These are phyloP conservation scores for Muraenolepis orangiensis DNA, from an alignment of 2,797 vertebrate genomes.

Conservation along the genomic window DNA sequence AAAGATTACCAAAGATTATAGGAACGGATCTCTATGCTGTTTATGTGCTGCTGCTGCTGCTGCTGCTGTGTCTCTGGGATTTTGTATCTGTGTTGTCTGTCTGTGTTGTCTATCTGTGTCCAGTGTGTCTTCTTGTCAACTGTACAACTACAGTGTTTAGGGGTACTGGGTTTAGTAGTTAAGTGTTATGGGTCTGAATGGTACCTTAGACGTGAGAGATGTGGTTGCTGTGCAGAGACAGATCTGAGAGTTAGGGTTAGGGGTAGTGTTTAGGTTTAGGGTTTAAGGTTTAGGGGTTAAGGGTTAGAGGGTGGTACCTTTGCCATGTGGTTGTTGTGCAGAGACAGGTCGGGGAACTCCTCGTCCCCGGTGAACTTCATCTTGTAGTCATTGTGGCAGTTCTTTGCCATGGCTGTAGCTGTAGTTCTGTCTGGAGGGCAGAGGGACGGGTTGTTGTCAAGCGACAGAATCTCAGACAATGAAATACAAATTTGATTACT, in stretches of 20 bases:
- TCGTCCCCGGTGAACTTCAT: conserved; percentile 82
- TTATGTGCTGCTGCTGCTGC: too few species aligned
- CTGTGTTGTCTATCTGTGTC: too few species aligned
- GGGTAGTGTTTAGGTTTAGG: too few species aligned
- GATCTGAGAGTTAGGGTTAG: conserved; percentile 36
- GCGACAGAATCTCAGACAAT: neutral
- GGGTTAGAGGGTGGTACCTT: conserved; percentile 55
- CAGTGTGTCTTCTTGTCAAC: too few species aligned
- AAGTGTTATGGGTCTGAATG: conserved; percentile 5
- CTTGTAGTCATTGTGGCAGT: conserved; percentile 89
- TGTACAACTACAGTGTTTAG: too few species aligned
- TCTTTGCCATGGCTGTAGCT: conserved; percentile 84
- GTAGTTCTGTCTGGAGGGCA: conserved; percentile 58
- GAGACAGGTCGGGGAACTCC: conserved; percentile 84
- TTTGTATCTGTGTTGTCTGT: too few species aligned
- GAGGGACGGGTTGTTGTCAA: neutral
- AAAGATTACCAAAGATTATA: too few species aligned
- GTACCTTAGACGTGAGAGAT: conserved; percentile 90
- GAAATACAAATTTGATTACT: neutral
- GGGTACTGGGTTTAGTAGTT: neutral
- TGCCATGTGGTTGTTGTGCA: conserved; percentile 96
- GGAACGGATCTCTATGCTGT: too few species aligned
- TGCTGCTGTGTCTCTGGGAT: too few species aligned
- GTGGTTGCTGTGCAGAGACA: conserved; percentile 89
- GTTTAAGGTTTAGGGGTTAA: neutral